These are phyloP conservation scores for Drosophila nigromelanica DNA, from an alignment of 1,140 invertebrate genomes.

Conservation along the genomic window DNA sequence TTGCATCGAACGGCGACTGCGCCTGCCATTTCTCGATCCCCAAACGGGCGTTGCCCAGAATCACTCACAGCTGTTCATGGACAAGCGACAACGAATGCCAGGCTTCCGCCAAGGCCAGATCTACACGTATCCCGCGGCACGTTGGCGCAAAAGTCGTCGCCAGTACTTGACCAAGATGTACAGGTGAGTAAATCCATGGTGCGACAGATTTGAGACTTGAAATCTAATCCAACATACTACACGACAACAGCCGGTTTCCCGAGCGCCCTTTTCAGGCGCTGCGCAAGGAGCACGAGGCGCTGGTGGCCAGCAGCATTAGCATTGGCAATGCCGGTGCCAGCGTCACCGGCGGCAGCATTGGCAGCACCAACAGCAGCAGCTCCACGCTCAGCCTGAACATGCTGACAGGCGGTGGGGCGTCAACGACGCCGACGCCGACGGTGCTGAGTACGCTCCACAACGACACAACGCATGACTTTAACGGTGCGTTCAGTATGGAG, in stretches of 20 bases:
- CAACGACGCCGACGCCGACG: conserved; percentile 55
- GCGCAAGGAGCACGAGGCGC: conserved; percentile 77
- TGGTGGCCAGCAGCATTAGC: conserved; percentile 60
- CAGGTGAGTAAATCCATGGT: conserved; percentile 51
- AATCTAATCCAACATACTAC: no score
- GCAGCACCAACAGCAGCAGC: conserved; percentile 34
- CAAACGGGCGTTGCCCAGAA: conserved; percentile 98
- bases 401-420: conserved; percentile 54
- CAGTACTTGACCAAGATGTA: conserved; percentile 84
- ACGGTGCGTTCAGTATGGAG: conserved; percentile 76
- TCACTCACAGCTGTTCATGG: conserved; percentile 96
- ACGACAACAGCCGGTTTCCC: conserved; percentile 63
- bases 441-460: conserved; percentile 54
- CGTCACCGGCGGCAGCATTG: conserved; percentile 21
- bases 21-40: conserved; percentile 97
- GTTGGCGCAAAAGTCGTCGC: conserved; percentile 82
- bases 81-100: conserved; percentile 93
- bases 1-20: conserved; percentile 94
- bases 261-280: conserved; percentile 81
- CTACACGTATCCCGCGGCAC: conserved; percentile 92
- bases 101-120: conserved; percentile 95
- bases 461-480: conserved; percentile 77
- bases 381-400: conserved; percentile 63
- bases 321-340: conserved; percentile 22
- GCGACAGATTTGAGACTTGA: no score